Base-by-base conservation (phyloP, 2,888 invertebrate genomes). In the Drosophila neotestacea region DNA sequence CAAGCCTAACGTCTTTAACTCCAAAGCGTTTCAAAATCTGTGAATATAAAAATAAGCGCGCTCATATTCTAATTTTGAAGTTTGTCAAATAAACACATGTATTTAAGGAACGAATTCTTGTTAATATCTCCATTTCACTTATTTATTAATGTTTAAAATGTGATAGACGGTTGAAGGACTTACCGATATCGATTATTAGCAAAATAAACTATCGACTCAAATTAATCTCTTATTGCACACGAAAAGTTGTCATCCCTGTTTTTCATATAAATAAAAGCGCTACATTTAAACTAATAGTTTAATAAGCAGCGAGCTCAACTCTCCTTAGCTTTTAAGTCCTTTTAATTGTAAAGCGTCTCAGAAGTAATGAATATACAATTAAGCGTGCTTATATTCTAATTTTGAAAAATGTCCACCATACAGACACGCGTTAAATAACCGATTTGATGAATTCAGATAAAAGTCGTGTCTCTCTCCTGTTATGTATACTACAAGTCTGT, bases 21-120 rank as follows among this genome's bases (percentile, higher is more conserved):
- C 51, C n/a, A 65, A 71, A 59, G 75, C 79, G 81, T 70, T 77
- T 73, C 47, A 28, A 71, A 69, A 74, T 77, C 86, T 88, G 86
- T 88, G 84, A 83, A 83, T 80, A 71, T 76, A 58, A 39, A 41
- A 64, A 60, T 77, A 82, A 70, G 70, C 64, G 51, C 56, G 64
- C 66, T 52, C 34, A 46, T 76, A 66, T 60, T 69, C 55, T 64
- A 70, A 75, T 75, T 66, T 73, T 48, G 62, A 80, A 73, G 22
- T 48, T 34, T 62, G 52, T 66, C 65, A 55, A 72, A 63, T 60
- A 63, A 77, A 77, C 22, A 63, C 27, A 44, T 44, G 44, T 42
- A 55, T 48, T 48, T 34, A 47, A 46, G 36, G 10, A 44, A 32
- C 11, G 16, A 34, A 13, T 36, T 34, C 22, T 41, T 52, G 39